A percentile compares a stretch with the other conserved stretches of the same genome.
Evolutionary conservation across 53 echinoderm and acorn worm species (phyloP).

Genomic region (Astropecten irregularis): DNA sequence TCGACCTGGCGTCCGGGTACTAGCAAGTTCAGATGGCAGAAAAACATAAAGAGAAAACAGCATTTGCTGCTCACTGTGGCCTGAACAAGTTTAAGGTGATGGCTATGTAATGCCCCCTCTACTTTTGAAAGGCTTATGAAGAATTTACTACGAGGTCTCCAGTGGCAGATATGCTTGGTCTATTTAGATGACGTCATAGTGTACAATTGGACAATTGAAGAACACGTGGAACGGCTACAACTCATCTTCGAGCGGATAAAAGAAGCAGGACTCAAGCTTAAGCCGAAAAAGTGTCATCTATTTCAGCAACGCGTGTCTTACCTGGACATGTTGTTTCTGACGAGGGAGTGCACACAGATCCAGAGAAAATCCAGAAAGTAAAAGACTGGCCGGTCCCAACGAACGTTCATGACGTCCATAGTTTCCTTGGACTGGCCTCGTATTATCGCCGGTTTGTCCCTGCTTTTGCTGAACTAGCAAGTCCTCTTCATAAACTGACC

Average conservation of each 20-base stretch:
- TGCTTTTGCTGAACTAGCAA: slow-evolving; percentile 41
- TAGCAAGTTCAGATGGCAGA: slow-evolving; percentile 32
- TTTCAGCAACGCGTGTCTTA: neutral
- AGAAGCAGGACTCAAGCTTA: neutral
- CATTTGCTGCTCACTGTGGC: slow-evolving; percentile 62
- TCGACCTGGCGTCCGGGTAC: slow-evolving; percentile 25
- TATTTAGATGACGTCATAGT: slow-evolving; percentile 69
- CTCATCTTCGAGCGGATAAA: slow-evolving; percentile 13
- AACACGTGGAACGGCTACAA: neutral
- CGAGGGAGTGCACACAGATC: slow-evolving; percentile 43
- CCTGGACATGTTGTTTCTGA: slow-evolving; percentile 27
- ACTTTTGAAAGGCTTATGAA: too few relatives aligned
- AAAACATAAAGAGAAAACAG: slow-evolving; percentile 3
- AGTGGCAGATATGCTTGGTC: slow-evolving; percentile 59
- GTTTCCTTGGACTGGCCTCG: slow-evolving; percentile 32
- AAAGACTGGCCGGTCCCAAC: slow-evolving; percentile 21
- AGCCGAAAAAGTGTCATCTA: slow-evolving; percentile 33
- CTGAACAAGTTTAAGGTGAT: slow-evolving; percentile 57
- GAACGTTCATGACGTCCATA: slow-evolving; percentile 6
- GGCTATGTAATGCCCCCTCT: slow-evolving; percentile 61
- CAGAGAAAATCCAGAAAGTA: slow-evolving; percentile 43
- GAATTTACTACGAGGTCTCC: slow-evolving; percentile 49
- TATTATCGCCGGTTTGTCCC: slow-evolving; percentile 57
- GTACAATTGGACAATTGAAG: slow-evolving; percentile 5
- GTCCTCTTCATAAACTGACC: slow-evolving; percentile 45